Evolutionary conservation across 2,113 vertebrate species (phyloP).

Genomic region (Oceanodroma tethys): DNA sequence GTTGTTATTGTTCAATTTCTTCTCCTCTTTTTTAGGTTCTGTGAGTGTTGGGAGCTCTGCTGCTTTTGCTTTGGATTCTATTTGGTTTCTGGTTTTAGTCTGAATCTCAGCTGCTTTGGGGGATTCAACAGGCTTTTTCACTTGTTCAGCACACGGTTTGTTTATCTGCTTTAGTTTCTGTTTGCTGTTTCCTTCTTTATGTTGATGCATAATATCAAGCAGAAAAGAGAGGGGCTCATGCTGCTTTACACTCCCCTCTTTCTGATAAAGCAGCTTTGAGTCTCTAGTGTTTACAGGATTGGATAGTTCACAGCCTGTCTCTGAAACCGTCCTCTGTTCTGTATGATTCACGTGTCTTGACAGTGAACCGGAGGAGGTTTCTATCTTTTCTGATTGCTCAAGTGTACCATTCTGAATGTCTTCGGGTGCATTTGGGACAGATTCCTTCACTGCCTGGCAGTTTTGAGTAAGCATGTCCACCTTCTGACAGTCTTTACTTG

Average conservation of each 20-base stretch:
- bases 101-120: constrained; percentile 56
- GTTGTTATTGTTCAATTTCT: constrained; percentile 71
- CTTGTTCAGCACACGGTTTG: constrained; percentile 62
- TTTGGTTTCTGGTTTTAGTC: constrained; percentile 70
- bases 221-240: constrained; percentile 75
- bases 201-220: constrained; percentile 76
- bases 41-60: constrained; percentile 62
- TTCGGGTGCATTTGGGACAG: constrained; percentile 75
- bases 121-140: constrained; percentile 68
- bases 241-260: constrained; percentile 72
- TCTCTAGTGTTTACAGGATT: constrained; percentile 57
- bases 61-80: constrained; percentile 74
- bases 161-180: constrained; percentile 76
- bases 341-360: constrained; percentile 56
- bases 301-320: constrained; percentile 1
- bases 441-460: constrained; percentile 79
- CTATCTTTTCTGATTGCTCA: constrained; percentile 79
- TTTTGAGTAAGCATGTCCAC: constrained; percentile 66
- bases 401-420: constrained; percentile 84
- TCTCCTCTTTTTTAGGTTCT: constrained; percentile 82
- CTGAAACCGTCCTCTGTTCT: constrained; percentile 38
- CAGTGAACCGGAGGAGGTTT: constrained; percentile 71
- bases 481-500: constrained; percentile 78
- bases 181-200: constrained; percentile 73
- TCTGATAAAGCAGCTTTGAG: constrained; percentile 69